Conservation (phyloP, 2,797 vertebrate species). For the Taeniopygia guttata region DNA sequence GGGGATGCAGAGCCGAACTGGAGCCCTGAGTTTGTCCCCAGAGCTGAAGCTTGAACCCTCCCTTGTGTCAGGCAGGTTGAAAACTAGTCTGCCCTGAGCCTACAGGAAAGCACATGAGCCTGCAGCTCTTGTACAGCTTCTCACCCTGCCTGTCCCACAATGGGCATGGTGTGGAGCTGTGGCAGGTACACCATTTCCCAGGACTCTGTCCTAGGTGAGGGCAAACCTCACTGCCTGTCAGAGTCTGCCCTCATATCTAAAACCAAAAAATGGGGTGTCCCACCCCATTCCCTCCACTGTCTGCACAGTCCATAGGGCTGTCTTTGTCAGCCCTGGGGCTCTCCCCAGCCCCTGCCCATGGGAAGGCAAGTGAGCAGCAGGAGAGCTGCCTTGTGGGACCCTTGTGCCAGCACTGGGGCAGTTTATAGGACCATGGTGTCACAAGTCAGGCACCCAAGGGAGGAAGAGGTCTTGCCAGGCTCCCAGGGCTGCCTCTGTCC, state of each 20-base stretch:
- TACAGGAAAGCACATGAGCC: not conserved
- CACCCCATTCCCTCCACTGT: not conserved
- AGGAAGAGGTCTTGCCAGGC: not conserved
- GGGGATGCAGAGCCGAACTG: not conserved
- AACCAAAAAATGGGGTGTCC: too few relatives aligned
- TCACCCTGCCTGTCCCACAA: not conserved
- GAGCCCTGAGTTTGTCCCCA: accelerated
- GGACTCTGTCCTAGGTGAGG: not conserved
- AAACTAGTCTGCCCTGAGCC: not conserved
- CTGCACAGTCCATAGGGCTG: not conserved
- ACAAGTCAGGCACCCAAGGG: not conserved
- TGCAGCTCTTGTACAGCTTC: not conserved
- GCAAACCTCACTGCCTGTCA: not conserved
- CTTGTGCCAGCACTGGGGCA: not conserved
- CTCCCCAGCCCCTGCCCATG: not conserved
- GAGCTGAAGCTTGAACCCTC: not conserved
- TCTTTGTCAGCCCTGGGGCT: not conserved
- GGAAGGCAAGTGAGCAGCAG: not conserved
- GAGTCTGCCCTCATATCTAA: not conserved
- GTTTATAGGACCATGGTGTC: not conserved
- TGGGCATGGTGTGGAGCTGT: accelerated
- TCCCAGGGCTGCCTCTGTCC: not conserved
- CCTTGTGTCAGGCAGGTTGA: not conserved
- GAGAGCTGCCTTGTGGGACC: not conserved
- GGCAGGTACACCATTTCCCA: not conserved